Conservation (phyloP, 2,888 invertebrate species). For the Alsophila aescularia region DNA sequence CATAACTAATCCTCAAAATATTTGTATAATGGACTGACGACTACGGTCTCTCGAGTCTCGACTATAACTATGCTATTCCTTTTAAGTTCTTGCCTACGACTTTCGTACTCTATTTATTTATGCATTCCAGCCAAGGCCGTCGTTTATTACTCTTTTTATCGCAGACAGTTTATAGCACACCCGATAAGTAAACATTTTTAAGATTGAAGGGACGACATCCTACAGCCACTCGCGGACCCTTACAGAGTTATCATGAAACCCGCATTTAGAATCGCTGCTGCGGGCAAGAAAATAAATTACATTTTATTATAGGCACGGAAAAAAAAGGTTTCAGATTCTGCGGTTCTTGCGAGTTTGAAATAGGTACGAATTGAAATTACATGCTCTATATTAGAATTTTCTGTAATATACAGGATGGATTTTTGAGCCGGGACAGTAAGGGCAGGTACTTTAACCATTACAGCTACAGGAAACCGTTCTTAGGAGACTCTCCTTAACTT, state of each 20-base stretch:
- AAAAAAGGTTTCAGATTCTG: background rate
- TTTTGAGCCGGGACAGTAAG: too few relatives aligned
- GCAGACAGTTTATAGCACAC: background rate
- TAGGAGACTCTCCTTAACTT: too few relatives aligned
- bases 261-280: constrained; percentile 6
- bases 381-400: background rate
- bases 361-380: too few relatives aligned
- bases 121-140: background rate
- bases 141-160: background rate
- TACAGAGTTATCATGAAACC: constrained; percentile 11
- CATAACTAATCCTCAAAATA: too few relatives aligned
- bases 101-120: too few relatives aligned
- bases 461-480: too few relatives aligned
- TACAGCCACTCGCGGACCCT: background rate
- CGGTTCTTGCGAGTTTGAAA: background rate
- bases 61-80: too few relatives aligned
- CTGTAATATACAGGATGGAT: too few relatives aligned
- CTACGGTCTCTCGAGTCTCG: background rate
- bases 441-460: too few relatives aligned
- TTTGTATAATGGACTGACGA: too few relatives aligned
- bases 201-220: background rate
- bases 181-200: background rate
- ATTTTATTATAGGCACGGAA: background rate
- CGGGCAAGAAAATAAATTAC: constrained; percentile 4
- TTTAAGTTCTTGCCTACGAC: background rate